Percentiles rank a stretch among this genome's conserved stretches.
These are phyloP conservation scores for Siniperca knerii DNA, from an alignment of 2,113 vertebrate species.

Conservation along the genomic window DNA sequence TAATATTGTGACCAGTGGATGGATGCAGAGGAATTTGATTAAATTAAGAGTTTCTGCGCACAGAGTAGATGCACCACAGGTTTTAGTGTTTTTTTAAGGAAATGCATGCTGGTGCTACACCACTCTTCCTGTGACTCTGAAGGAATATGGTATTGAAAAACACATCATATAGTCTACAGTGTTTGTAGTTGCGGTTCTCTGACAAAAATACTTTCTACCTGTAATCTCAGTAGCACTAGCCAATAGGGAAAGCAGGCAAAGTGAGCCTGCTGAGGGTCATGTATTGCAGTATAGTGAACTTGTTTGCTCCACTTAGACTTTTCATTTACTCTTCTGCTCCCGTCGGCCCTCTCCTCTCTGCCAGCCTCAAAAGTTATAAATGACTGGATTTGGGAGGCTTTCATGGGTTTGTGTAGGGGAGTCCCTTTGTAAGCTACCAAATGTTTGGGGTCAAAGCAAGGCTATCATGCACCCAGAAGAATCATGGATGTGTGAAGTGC, in stretches of 20 bases:
- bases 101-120: not conserved
- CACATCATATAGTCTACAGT: not conserved
- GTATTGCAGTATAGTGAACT: constrained; percentile 39
- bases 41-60: constrained; percentile 6
- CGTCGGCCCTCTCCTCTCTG: constrained; percentile 12
- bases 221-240: constrained; percentile 5
- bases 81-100: constrained; percentile 19
- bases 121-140: not conserved
- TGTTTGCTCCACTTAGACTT: constrained; percentile 45
- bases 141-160: constrained; percentile 1
- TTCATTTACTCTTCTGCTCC: constrained; percentile 27
- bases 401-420: constrained; percentile 55
- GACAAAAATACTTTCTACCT: not conserved
- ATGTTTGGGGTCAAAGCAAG: constrained; percentile 74
- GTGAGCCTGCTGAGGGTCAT: constrained; percentile 13
- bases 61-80: not conserved
- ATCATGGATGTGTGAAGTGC: constrained; percentile 68
- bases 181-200: constrained; percentile 5
- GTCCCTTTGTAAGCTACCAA: constrained; percentile 64
- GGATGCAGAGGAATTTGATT: constrained; percentile 9
- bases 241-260: constrained; percentile 8
- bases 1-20: constrained; percentile 6
- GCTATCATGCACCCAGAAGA: constrained; percentile 72
- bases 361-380: constrained; percentile 71
- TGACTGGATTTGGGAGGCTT: constrained; percentile 66